A percentile compares a stretch with the other conserved stretches of the same genome.
phyloP scores from a whole-genome alignment of 1,140 invertebrate species.

The Cephus cinctus region DNA sequence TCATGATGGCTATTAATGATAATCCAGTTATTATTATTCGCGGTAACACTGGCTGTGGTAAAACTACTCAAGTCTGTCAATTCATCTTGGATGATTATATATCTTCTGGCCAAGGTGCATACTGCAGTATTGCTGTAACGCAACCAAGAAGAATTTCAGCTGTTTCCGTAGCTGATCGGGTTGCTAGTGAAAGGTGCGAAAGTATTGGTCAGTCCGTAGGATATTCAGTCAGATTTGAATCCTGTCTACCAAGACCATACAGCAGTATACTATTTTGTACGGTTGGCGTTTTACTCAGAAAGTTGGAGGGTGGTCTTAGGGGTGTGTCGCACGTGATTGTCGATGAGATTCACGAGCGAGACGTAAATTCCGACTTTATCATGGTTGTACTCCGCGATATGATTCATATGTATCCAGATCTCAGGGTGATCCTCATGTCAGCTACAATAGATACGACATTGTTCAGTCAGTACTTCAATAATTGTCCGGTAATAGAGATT shows the following conservation, averaged over 20 bases:
- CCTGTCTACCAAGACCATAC: constrained; percentile 84
- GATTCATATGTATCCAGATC: constrained; percentile 83
- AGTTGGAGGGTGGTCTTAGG: constrained; percentile 81
- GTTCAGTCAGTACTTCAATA: constrained; percentile 89
- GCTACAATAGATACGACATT: constrained; percentile 92
- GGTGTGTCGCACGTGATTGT: constrained; percentile 91
- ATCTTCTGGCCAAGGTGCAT: constrained; percentile 76
- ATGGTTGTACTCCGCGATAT: constrained; percentile 92
- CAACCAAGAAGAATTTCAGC: constrained; percentile 94
- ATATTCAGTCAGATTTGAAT: constrained; percentile 93
- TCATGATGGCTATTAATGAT: constrained; percentile 83
- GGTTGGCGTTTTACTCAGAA: constrained; percentile 87
- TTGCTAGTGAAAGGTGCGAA: constrained; percentile 85
- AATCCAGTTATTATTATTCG: constrained; percentile 85
- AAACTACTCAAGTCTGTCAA: constrained; percentile 87
- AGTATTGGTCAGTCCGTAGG: constrained; percentile 79
- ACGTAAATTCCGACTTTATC: constrained; percentile 96
- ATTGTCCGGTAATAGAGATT: constrained; percentile 81
- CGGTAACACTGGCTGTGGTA: constrained; percentile 94
- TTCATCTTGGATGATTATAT: constrained; percentile 96
- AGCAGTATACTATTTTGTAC: constrained; percentile 95
- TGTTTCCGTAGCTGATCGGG: constrained; percentile 88
- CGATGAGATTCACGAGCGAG: constrained; percentile 97
- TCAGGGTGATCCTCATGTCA: constrained; percentile 95
- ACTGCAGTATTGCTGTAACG: constrained; percentile 88